phyloP scores from a whole-genome alignment of 2,888 invertebrate species.

The Netelia virgata region DNA sequence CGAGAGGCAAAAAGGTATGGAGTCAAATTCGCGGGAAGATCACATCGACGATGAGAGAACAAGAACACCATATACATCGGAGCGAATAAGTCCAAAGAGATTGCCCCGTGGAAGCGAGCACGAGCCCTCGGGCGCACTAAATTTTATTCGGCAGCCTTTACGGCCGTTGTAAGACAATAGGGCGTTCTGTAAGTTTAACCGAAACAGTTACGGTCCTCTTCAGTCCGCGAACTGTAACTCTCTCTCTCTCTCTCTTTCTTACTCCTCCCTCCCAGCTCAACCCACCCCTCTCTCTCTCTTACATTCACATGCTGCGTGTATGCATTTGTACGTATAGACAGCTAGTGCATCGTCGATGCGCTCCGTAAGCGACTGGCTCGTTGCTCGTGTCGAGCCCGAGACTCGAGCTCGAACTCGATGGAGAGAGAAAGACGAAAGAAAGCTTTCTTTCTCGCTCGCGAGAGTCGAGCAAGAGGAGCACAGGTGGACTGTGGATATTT shows the following conservation, averaged over 20 bases:
- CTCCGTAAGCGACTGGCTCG: constrained; percentile 44
- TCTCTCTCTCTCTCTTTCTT: constrained; percentile 42
- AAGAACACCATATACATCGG: constrained; percentile 24
- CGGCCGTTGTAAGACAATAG: constrained; percentile 81
- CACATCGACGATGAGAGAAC: background rate
- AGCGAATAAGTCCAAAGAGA: constrained; percentile 47
- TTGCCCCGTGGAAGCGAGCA: constrained; percentile 36
- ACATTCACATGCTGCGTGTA: constrained; percentile 26
- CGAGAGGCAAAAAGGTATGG: background rate
- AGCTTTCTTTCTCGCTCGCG: constrained; percentile 27
- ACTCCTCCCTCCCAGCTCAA: background rate
- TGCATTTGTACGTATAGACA: constrained; percentile 35
- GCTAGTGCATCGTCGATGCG: constrained; percentile 34
- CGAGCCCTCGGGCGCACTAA: constrained; percentile 68
- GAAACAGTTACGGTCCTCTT: constrained; percentile 72
- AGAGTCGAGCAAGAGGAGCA: constrained; percentile 63
- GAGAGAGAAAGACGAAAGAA: constrained; percentile 32
- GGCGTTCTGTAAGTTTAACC: constrained; percentile 78
- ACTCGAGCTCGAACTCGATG: background rate
- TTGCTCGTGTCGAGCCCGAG: background rate
- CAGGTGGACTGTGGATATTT: constrained; percentile 78
- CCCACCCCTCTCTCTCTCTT: constrained; percentile 29
- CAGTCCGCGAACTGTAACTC: constrained; percentile 40
- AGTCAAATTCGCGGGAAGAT: background rate
- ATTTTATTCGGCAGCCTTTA: constrained; percentile 78